These are phyloP conservation scores for Odontocolon sp. DNA, from an alignment of 2,888 invertebrate genomes.

Conservation along the genomic window DNA sequence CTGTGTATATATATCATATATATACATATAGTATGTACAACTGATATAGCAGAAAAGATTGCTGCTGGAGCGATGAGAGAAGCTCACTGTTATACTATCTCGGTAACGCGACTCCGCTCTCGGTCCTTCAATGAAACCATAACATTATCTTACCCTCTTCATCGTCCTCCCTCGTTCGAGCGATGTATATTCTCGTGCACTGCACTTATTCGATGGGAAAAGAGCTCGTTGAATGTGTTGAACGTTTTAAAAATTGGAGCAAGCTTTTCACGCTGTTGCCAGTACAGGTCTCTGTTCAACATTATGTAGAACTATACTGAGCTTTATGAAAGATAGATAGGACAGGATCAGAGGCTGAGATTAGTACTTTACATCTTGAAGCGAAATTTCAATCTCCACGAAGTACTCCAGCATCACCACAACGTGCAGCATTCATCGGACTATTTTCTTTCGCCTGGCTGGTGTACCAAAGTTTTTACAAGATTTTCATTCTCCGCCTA, in stretches of 20 bases:
- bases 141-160: constrained; percentile 68
- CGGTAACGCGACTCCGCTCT: constrained; percentile 67
- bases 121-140: constrained; percentile 69
- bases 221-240: constrained; percentile 30
- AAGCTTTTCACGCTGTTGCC: neutral
- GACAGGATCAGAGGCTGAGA: constrained; percentile 7
- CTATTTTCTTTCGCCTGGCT: constrained; percentile 47
- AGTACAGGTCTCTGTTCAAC: neutral
- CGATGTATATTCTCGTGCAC: neutral
- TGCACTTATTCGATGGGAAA: neutral
- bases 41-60: constrained; percentile 61
- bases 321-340: too few relatives aligned
- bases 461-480: constrained; percentile 71
- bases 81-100: constrained; percentile 51
- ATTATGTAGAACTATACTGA: neutral
- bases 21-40: neutral
- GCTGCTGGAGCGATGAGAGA: constrained; percentile 62
- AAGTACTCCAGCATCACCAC: neutral
- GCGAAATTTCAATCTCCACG: constrained; percentile 13
- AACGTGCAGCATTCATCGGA: neutral
- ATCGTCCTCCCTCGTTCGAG: constrained; percentile 48
- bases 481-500: constrained; percentile 65
- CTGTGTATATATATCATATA: too few relatives aligned
- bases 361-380: neutral
- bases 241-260: constrained; percentile 36